phyloP scores from a whole-genome alignment of 2,113 vertebrate genomes.

The Spea multiplicata region DNA sequence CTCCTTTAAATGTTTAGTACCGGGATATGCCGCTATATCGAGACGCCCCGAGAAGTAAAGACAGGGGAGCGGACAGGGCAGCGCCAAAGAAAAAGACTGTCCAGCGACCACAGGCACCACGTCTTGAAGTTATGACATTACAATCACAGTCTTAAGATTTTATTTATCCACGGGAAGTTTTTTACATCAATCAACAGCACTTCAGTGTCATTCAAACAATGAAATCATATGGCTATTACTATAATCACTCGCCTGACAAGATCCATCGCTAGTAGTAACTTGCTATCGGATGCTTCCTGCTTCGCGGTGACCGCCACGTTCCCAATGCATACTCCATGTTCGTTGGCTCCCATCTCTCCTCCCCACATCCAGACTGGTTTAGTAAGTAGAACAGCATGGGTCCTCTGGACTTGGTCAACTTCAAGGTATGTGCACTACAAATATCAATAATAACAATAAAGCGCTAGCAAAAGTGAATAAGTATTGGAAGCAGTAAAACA shows the following conservation, averaged over 20 bases:
- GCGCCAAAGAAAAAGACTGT: too few relatives aligned
- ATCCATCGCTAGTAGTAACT: slow-evolving; percentile 76
- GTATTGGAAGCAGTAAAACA: background rate
- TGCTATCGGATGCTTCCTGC: slow-evolving; percentile 65
- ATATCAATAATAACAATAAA: slow-evolving; percentile 23
- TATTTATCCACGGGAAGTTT: too few relatives aligned
- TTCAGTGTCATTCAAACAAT: too few relatives aligned
- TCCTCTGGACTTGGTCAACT: slow-evolving; percentile 67
- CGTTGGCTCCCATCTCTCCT: slow-evolving; percentile 78
- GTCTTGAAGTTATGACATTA: too few relatives aligned
- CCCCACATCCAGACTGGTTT: slow-evolving; percentile 78
- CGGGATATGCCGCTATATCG: too few relatives aligned
- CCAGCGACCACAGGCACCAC: too few relatives aligned
- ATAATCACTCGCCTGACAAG: slow-evolving; percentile 70
- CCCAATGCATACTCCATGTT: slow-evolving; percentile 74
- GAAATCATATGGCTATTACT: too few relatives aligned
- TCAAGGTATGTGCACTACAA: slow-evolving; percentile 74
- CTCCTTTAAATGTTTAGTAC: too few relatives aligned
- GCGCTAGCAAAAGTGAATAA: background rate
- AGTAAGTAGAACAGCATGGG: slow-evolving; percentile 71
- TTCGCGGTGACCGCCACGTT: slow-evolving; percentile 65
- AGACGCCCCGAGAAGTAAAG: too few relatives aligned
- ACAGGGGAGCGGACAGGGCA: too few relatives aligned
- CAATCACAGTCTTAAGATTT: too few relatives aligned
- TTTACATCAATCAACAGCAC: too few relatives aligned